Evolutionary conservation across 1,140 invertebrate species (phyloP), one percentile per base, ranked within the genome.

Genomic region (Hormaphis cornu): DNA sequence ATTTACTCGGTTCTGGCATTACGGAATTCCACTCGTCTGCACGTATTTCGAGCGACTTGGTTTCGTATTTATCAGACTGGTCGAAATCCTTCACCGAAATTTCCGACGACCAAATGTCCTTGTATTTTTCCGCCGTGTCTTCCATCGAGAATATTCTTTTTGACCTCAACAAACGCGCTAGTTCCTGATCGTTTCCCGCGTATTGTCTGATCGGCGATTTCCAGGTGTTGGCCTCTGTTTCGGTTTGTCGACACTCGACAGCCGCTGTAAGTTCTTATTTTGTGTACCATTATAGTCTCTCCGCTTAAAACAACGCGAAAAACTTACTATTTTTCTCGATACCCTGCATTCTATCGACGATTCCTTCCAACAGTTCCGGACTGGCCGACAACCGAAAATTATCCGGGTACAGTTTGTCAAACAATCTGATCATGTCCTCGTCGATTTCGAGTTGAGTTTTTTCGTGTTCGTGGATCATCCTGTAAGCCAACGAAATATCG

Each of bases 381-480:
- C 14, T 18, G 16, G 22, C 12, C 10, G 3, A 18, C 18, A 48
- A 16, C 12, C 59, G 59, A n/a, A 63, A 63, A 63, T 33, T 48
- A 9, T 44, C 26, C 7, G 42, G 59, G 3, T 46, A 63, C 10
- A 63, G 26, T 63, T 63, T 63, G 8, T 63, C 59, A 3, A 63
- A 48, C 26, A 26, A 46, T 1, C 10, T 63, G 24, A 63, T 18
- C 14, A 63, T 63, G 12, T 46, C 26, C 1, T 46, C 56, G 37
- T 59, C 56, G n/a, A 59, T 59, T 22, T 59, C 56, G 2, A 59
- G 16, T 42, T 59, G 56, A 2, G 56, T 59, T 26, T 24, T 59
- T 42, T 59, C 56, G 14, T 59, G 56, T 42, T 59, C 56, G 16
- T 59, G 56, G 14, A 59, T 40, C 22, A 59, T 33, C 56, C 56